Evolutionary conservation across 2,888 invertebrate species (phyloP), one percentile per base, ranked within the genome.

Genomic region (Acanthococcus lagerstroemiae): DNA sequence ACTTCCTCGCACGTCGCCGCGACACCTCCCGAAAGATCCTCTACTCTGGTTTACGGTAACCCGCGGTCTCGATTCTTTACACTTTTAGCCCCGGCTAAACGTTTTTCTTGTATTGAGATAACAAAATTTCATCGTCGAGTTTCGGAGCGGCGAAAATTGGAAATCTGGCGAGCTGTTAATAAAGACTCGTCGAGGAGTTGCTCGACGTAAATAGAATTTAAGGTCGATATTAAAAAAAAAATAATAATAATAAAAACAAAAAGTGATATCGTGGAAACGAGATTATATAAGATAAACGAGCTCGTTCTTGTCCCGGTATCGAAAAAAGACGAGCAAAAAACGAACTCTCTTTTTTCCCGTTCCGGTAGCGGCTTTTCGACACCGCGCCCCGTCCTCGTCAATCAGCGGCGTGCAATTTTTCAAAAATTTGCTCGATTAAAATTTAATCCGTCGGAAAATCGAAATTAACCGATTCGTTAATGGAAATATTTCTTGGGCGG

Each of bases 121-220:
- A 52, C 52, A 52, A 52, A 52, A 52, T 52, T 52, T 52, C 5
- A 24, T 15, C 22, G 12, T 52, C 52, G 52, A 52, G 52, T 37
- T 37, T n/a, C 12, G n/a, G 37, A 2, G 37, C 37, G 37, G 12
- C n/a, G 3, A 52, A 52, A 52, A 52, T 52, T 52, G 52, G 24
- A 52, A 52, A 52, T 52, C 52, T 52, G 52, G 52, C 52, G 52
- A 52, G 52, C 22, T 52, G 52, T 52, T 52, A 24, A 52, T 52
- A 52, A 24, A 21, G 24, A 37, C 37, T 9, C n/a, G 37, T 37
- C 12, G 2, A 6, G 9, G 52, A 52, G 15, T 5, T 24, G 22
- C 22, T 15, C 52, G 15, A 24, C 3, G 22, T 52, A 24, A 52
- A 52, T 22, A 52, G 24, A 15, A 24, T 52, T 52, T 24, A 52